Conservation (phyloP, 1,140 invertebrate species). For the Ostrea edulis region DNA sequence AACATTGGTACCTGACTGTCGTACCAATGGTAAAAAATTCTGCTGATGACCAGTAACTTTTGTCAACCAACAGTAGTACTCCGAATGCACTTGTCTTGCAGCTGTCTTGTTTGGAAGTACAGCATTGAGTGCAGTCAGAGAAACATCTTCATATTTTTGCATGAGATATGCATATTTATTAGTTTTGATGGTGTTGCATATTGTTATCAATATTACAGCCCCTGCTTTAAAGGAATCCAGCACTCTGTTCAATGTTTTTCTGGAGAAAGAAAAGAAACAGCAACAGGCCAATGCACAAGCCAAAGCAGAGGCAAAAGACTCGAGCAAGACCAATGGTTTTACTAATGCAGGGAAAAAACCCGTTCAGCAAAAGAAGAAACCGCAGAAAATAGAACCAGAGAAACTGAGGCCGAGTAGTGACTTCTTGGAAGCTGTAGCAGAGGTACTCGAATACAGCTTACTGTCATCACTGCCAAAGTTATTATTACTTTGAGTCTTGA, state of each 20-base stretch:
- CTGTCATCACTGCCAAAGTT: not conserved
- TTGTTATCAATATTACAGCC: slow-evolving; percentile 64
- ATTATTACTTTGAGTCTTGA: no score
- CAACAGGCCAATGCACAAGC: slow-evolving; percentile 51
- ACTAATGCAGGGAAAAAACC: slow-evolving; percentile 60
- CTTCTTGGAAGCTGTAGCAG: slow-evolving; percentile 66
- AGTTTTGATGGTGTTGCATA: no score
- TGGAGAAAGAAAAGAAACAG: slow-evolving; percentile 66
- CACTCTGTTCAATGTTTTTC: slow-evolving; percentile 77
- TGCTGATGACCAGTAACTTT: no score
- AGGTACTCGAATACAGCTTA: slow-evolving; percentile 50
- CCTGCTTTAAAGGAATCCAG: slow-evolving; percentile 74
- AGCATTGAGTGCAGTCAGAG: no score
- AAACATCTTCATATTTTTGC: no score
- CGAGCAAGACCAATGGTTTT: slow-evolving; percentile 57
- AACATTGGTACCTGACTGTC: no score
- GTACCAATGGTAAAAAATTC: no score
- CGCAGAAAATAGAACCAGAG: slow-evolving; percentile 63
- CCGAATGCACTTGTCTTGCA: no score
- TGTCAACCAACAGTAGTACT: no score
- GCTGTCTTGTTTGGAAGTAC: no score
- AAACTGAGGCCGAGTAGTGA: slow-evolving; percentile 61
- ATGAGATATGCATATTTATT: no score
- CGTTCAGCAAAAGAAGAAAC: slow-evolving; percentile 62
- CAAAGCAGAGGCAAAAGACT: slow-evolving; percentile 21